Conservation (phyloP, 2,797 vertebrate species). For the Podarcis siculus region DNA sequence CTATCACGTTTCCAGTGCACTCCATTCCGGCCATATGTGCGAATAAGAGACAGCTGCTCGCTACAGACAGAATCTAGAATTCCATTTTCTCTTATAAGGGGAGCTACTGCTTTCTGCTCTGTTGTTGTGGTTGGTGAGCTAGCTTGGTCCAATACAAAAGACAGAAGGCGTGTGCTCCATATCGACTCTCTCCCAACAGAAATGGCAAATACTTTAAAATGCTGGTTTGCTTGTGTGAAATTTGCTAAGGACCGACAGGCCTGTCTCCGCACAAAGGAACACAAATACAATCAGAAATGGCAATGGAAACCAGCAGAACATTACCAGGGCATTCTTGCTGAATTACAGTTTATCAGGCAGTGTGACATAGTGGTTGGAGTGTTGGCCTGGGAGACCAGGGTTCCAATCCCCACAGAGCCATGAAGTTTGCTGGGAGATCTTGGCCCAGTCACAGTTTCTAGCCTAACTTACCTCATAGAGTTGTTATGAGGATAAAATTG, state of each 20-base stretch:
- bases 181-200: background rate
- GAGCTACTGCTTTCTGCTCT: conserved; percentile 3
- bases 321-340: too few species aligned
- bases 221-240: background rate
- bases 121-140: background rate
- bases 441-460: too few species aligned
- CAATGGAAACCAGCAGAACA: too few species aligned
- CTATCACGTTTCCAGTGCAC: conserved; percentile 22
- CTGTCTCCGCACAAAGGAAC: background rate
- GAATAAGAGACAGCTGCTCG: conserved; percentile 28
- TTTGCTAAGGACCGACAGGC: background rate
- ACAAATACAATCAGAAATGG: background rate
- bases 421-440: too few species aligned
- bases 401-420: too few species aligned
- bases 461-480: too few species aligned
- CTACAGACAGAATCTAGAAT: conserved; percentile 5
- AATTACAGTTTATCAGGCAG: background rate
- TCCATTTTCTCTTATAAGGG: background rate
- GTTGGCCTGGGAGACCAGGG: too few species aligned
- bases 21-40: conserved; percentile 17
- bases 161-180: background rate
- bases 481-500: too few species aligned
- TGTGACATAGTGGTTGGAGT: too few species aligned
- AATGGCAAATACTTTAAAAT: background rate
- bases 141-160: background rate